Base-by-base conservation (phyloP, 2,797 vertebrate genomes). In the Scyliorhinus canicula region DNA sequence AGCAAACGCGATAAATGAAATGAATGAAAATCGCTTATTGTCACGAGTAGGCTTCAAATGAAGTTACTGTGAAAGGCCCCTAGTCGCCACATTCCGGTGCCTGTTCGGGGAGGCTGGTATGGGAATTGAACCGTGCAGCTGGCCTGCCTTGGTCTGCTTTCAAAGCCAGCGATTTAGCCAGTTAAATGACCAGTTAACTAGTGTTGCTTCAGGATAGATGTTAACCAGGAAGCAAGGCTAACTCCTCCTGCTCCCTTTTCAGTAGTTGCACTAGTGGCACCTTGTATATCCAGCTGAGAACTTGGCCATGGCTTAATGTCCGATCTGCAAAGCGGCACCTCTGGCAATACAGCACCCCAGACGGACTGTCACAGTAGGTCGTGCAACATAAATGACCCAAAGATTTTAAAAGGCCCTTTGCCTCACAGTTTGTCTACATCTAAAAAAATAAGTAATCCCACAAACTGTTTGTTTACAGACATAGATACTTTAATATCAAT, bases 401-500 rank as follows among this genome's bases (percentile, higher is more conserved):
- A 21, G 26, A 2, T 47, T 47, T 24, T 21, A 60, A 82, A 82
- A 82, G 79, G 44, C 79, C 71, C 19, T 82, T 82, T 26, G 79
- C 44, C 24, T 7, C 11, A 26, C 26, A 5, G 4, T 47, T 24
- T 9, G 26, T 47, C 40, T 21, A 0, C 44, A 82, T 82, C 79
- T n/a, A 24, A 44, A 82, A 26, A 91, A 91, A 91, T 11, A 91
- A 91, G 63, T 40, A 40, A 24, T 44, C 88, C 28, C 55, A n/a
- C 21, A 12, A 24, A 31, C 57, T 63, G 44, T 9, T n/a, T 40
- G 6, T 26, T 65, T 91, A 65, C 28, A 57, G 84, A 86, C 44
- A 91, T 65, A 91, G 88, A 94, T 71, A 94, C 63, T 74, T 74
- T 71, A 93, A 74, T 94, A 71, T 50, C 47, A 52, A 71, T 55